phyloP scores from a whole-genome alignment of 2,888 invertebrate genomes.

The Entomobrya multifasciata region DNA sequence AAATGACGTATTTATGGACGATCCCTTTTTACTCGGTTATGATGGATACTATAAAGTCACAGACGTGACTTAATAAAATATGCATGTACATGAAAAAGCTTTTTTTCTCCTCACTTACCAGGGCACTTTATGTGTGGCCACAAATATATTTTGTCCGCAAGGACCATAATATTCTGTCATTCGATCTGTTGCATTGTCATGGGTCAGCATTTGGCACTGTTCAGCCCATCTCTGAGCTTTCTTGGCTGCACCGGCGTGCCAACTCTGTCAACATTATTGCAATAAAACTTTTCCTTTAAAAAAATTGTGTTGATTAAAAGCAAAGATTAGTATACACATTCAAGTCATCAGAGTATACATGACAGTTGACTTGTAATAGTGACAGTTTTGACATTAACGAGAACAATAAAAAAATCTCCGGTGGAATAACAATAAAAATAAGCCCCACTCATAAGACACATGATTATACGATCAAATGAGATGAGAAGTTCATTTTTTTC shows the following conservation, averaged over 20 bases:
- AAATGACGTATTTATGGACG: too few relatives aligned
- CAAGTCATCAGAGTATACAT: too few relatives aligned
- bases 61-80: too few relatives aligned
- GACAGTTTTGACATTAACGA: conserved; percentile 35
- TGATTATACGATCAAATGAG: too few relatives aligned
- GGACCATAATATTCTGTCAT: conserved; percentile 86
- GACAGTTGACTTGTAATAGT: conserved; percentile 28
- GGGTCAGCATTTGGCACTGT: conserved; percentile 86
- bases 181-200: conserved; percentile 87
- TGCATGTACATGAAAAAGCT: neutral
- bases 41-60: too few relatives aligned
- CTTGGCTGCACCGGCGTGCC: conserved; percentile 74
- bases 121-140: conserved; percentile 89
- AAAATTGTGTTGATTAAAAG: conserved; percentile 14
- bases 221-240: conserved; percentile 88
- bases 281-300: neutral
- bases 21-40: too few relatives aligned
- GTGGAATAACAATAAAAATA: too few relatives aligned
- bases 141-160: conserved; percentile 92
- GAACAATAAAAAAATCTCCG: conserved; percentile 35
- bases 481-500: too few relatives aligned
- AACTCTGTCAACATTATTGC: conserved; percentile 59
- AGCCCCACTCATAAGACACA: conserved; percentile 1
- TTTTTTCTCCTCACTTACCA: conserved; percentile 84
- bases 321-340: conserved; percentile 17